Percentiles rank a stretch among this genome's conserved stretches.
phyloP scores from a whole-genome alignment of 2,113 vertebrate species.

The Plecotus auritus region DNA sequence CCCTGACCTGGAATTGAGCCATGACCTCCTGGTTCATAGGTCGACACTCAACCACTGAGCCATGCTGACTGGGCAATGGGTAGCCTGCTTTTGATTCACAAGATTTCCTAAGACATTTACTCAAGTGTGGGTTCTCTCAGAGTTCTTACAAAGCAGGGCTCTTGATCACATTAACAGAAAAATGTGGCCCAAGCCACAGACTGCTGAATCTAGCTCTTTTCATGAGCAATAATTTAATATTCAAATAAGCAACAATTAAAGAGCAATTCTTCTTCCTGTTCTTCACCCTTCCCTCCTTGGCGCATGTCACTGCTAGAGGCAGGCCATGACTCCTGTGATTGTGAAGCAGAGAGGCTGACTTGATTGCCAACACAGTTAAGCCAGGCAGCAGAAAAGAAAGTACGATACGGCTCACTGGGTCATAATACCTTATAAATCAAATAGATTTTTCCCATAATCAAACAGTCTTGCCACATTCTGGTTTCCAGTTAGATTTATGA shows the following conservation, averaged over 20 bases:
- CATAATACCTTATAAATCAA: slow-evolving; percentile 60
- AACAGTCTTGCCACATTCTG: slow-evolving; percentile 6
- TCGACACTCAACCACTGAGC: too few species aligned
- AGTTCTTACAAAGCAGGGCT: slow-evolving; percentile 25
- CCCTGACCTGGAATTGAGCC: too few species aligned
- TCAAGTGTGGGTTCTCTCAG: slow-evolving; percentile 40
- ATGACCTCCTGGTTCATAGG: too few species aligned
- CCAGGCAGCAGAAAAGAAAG: slow-evolving; percentile 44
- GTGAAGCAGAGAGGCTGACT: neutral
- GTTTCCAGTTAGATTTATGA: slow-evolving; percentile 59
- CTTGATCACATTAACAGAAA: slow-evolving; percentile 52
- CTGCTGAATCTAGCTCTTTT: slow-evolving; percentile 64
- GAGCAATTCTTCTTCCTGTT: neutral
- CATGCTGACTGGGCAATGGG: neutral
- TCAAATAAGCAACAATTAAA: slow-evolving; percentile 61
- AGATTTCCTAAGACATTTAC: slow-evolving; percentile 48
- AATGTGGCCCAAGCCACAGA: slow-evolving; percentile 38
- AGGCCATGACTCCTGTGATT: slow-evolving; percentile 30
- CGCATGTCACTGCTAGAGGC: neutral
- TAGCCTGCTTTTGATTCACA: slow-evolving; percentile 40
- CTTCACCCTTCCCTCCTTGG: slow-evolving; percentile 31
- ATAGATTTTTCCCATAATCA: slow-evolving; percentile 40
- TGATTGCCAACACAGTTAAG: slow-evolving; percentile 19
- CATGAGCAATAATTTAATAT: slow-evolving; percentile 64
- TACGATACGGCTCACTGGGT: slow-evolving; percentile 8